Evolutionary conservation across 2,797 vertebrate species (phyloP), one percentile per base, ranked within the genome.

Genomic region (Eleutherodactylus coqui): DNA sequence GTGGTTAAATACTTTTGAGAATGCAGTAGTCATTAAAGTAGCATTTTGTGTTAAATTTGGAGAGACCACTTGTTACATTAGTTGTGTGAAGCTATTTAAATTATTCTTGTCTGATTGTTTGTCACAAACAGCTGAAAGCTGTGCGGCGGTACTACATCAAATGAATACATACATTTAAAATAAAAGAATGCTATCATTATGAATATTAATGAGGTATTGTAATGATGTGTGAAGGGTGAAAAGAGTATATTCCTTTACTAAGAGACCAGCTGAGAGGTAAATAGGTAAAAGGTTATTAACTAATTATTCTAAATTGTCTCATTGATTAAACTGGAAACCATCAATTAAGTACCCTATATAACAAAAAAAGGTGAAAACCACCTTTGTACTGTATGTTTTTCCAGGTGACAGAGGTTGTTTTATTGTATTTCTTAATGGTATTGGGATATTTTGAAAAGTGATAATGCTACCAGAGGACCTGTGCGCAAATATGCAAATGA

Each of bases 401-500:
- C 81, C 58, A 58, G 34, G 49, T 83, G 29, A 73, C 51, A 73
- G 38, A 73, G 67, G 51, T 41, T 73, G 49, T 73, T 73, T n/a
- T 73, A 10, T 73, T 55, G 47, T 53, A 53, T 53, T 41, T 36
- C 29, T 70, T 73, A 83, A 73, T 83, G 81, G n/a, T 45, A 58
- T 58, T 83, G 58, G 70, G 67, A 73, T 82, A 36, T 51, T 82
- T 51, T 45, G 36, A 73, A 72, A 38, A 41, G 72, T 83, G 81
- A n/a, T 43, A 83, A 83, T 43, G n/a, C 17, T 43, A 83, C 72
- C 72, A 53, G 58, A 51, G 51, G 34, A 58, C 67, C 45, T 83
- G 49, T 73, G 73, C 73, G 38, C 51, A 83, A 58, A 73, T 83
- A 83, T 83, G 81, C 38, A 83, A 73, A 83, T 83, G 13, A 73